A percentile compares a stretch with the other conserved stretches of the same genome.
Conservation (phyloP, 2,797 vertebrate species). For the Mormyrus hasselquistii region DNA sequence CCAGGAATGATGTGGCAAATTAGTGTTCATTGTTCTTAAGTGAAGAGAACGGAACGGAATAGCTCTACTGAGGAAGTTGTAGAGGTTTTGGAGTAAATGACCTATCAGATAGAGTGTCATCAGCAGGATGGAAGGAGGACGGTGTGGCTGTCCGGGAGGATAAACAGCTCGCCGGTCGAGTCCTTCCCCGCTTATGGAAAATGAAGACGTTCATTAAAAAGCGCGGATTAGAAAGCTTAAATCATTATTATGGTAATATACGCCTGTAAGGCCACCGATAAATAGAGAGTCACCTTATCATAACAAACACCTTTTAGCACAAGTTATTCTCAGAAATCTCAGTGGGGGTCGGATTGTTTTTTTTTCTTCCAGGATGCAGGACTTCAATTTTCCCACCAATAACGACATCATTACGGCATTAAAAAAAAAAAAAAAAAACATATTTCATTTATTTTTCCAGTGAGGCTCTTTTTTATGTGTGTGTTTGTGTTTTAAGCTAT, state of each 20-base stretch:
- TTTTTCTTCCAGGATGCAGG: conserved; percentile 56
- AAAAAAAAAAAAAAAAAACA: conserved; percentile 29
- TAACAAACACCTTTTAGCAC: conserved; percentile 76
- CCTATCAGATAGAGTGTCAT: conserved; percentile 59
- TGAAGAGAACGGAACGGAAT: conserved; percentile 30
- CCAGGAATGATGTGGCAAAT: conserved; percentile 31
- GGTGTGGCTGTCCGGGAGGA: conserved; percentile 67
- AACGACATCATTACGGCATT: conserved; percentile 61
- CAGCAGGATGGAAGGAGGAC: conserved; percentile 65
- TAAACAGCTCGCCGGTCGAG: conserved; percentile 62
- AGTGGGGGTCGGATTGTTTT: conserved; percentile 71
- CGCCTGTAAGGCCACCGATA: conserved; percentile 84
- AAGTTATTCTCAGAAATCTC: conserved; percentile 71
- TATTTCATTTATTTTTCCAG: conserved; percentile 34
- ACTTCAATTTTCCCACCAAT: conserved; percentile 73
- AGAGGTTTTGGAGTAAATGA: conserved; percentile 45
- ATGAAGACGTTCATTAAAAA: conserved; percentile 99
- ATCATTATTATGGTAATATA: conserved; percentile 97
- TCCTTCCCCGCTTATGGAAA: conserved; percentile 78
- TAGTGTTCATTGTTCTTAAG: conserved; percentile 32
- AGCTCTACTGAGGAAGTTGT: conserved; percentile 36
- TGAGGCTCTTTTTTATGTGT: conserved; percentile 1
- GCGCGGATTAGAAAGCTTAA: conserved; percentile 96
- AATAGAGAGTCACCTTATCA: conserved; percentile 89
- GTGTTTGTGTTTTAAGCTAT: background rate